A percentile compares a stretch with the other conserved stretches of the same genome.
Evolutionary conservation across 2,113 vertebrate species (phyloP).

Genomic region (Myanophis thanlyinensis): DNA sequence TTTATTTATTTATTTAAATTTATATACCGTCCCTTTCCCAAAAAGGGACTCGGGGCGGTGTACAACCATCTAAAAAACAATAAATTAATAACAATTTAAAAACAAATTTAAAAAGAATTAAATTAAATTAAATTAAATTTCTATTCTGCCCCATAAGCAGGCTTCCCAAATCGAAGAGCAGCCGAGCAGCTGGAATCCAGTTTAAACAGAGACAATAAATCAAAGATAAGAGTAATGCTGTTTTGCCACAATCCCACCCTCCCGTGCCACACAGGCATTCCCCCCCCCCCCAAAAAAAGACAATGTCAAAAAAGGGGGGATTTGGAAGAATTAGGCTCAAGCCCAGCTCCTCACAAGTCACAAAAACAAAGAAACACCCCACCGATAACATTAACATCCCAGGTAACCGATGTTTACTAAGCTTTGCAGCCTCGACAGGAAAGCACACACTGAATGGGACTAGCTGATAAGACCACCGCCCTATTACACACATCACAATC

Average conservation of each 20-base stretch:
- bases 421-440: conserved; percentile 52
- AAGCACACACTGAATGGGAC: conserved; percentile 48
- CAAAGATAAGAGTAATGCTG: conserved; percentile 55
- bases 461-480: conserved; percentile 48
- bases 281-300: too few species aligned
- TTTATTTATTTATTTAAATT: too few species aligned
- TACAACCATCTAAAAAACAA: too few species aligned
- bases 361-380: conserved; percentile 64
- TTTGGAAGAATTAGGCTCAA: not conserved
- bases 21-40: too few species aligned
- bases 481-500: conserved; percentile 52
- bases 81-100: too few species aligned
- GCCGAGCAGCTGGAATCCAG: conserved; percentile 56
- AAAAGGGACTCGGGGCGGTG: too few species aligned
- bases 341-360: conserved; percentile 49
- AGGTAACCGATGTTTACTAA: conserved; percentile 57
- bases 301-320: not conserved
- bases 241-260: conserved; percentile 29
- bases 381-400: conserved; percentile 55
- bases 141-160: conserved; percentile 45
- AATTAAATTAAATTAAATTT: too few species aligned
- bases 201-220: conserved; percentile 68
- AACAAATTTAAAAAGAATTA: too few species aligned
- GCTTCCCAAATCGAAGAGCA: conserved; percentile 16
- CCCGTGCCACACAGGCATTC: not conserved